Base-by-base conservation (phyloP, 2,113 vertebrate genomes). In the Colossoma macropomum region DNA sequence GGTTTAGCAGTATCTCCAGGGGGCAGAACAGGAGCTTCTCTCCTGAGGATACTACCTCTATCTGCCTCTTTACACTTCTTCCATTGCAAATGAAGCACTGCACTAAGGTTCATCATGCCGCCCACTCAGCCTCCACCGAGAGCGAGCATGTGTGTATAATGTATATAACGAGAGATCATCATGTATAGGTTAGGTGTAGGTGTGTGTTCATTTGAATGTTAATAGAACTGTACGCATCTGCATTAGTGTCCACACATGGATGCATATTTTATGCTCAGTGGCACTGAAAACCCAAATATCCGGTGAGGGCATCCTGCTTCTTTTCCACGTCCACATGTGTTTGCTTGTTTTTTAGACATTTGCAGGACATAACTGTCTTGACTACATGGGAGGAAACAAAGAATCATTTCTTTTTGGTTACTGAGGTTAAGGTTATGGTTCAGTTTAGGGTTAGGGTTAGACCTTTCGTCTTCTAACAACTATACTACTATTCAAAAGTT, bases 1-100 rank as follows among this genome's bases (percentile, higher is more conserved):
- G 60, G 15, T 75, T 50, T 30, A 34, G 65, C 45, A 2, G 28
- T 62, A 59, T 75, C 80, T 79, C 76, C 48, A 41, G 81, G 72
- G 59, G 85, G 60, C 62, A 65, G 77, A 76, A 56, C 30, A 76
- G 71, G 65, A 70, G 81, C 25, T 75, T 25, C 30, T 83, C 85
- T 83, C 80, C 65, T 32, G 70, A 75, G 85, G 54, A 16, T 65
- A 52, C 62, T 62, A 56, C 52, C 41, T 48, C 38, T 65, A 72
- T 78, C 77, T 52, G 45, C 48, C 71, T 78, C 63, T 79, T 79
- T 65, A 41, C 75, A 59, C 32, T 59, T 82, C 66, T 72, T 27
- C 79, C 23, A 21, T 70, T 86, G 34, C 41, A 19, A 27, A 72
- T 54, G 70, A 75, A 69, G 69, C 30, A 13, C 30, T 50, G 48